Percentiles rank a stretch among this genome's conserved stretches.
These are phyloP conservation scores for Bibio marci DNA, from an alignment of 2,888 invertebrate species.

Conservation along the genomic window DNA sequence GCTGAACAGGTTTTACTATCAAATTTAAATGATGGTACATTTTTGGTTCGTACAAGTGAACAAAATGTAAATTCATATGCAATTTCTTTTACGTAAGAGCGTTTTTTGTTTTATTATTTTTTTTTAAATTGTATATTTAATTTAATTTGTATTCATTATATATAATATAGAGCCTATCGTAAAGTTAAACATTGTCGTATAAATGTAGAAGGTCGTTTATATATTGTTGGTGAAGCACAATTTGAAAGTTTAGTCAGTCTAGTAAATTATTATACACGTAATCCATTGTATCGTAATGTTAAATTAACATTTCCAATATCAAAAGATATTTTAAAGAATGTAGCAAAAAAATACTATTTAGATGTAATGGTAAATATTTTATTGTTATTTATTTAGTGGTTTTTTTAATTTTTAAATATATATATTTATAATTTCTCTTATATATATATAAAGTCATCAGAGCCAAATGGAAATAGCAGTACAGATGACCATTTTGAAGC, in stretches of 20 bases:
- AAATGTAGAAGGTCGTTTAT: constrained; percentile 78
- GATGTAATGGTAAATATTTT: constrained; percentile 11
- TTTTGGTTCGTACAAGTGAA: constrained; percentile 81
- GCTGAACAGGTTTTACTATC: constrained; percentile 73
- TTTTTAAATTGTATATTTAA: neutral
- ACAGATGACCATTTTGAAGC: constrained; percentile 16
- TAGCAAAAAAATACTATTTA: constrained; percentile 1
- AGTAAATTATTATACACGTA: constrained; percentile 77
- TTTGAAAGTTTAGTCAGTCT: constrained; percentile 94
- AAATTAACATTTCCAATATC: constrained; percentile 72
- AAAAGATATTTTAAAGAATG: constrained; percentile 43
- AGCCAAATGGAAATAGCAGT: constrained; percentile 16
- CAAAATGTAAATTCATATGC: constrained; percentile 74
- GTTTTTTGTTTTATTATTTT: neutral
- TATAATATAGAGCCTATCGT: constrained; percentile 53
- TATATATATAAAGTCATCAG: constrained; percentile 1
- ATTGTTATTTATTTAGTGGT: too few relatives aligned
- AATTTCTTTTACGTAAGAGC: constrained; percentile 73
- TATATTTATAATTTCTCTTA: too few relatives aligned
- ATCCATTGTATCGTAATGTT: constrained; percentile 81
- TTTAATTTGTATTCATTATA: neutral
- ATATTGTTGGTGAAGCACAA: constrained; percentile 75
- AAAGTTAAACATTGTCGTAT: constrained; percentile 96
- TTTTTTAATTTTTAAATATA: too few relatives aligned
- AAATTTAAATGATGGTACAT: constrained; percentile 80